These are phyloP conservation scores for Muschampia plurimacula DNA, from an alignment of 2,888 invertebrate species.

Conservation along the genomic window DNA sequence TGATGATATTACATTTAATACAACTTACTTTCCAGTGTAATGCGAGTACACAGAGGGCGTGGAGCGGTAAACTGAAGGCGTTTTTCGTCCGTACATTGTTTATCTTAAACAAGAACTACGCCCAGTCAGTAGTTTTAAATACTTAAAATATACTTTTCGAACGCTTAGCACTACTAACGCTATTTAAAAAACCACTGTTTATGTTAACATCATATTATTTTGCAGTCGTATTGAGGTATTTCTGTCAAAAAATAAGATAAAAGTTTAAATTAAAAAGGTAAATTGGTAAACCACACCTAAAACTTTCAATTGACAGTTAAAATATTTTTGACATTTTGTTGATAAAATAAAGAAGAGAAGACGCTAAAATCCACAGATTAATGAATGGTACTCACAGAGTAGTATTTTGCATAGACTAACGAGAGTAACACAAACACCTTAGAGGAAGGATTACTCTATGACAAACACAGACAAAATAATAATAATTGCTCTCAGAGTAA, in stretches of 20 bases:
- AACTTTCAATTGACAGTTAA: conserved; percentile 46
- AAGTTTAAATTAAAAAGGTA: not conserved
- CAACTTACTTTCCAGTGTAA: conserved; percentile 89
- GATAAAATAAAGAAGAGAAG: too few relatives aligned
- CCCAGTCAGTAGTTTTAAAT: not conserved
- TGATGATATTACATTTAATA: not conserved
- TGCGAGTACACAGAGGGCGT: conserved; percentile 96
- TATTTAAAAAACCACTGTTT: not conserved
- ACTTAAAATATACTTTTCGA: not conserved
- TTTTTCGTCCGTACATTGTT: conserved; percentile 89
- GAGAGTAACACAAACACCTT: too few relatives aligned
- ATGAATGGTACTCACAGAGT: too few relatives aligned
- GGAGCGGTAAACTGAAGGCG: conserved; percentile 92
- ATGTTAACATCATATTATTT: not conserved
- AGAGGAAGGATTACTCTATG: too few relatives aligned
- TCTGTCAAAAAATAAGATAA: not conserved
- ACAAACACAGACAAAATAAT: too few relatives aligned
- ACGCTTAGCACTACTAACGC: not conserved
- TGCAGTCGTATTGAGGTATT: not conserved
- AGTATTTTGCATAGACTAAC: too few relatives aligned
- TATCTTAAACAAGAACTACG: conserved; percentile 5
- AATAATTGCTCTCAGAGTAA: too few relatives aligned
- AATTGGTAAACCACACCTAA: conserved; percentile 52
- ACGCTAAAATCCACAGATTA: too few relatives aligned
- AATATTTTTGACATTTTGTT: too few relatives aligned